Conservation (phyloP, 2,113 vertebrate species). For the Sterrhoptilus dennistouni region DNA sequence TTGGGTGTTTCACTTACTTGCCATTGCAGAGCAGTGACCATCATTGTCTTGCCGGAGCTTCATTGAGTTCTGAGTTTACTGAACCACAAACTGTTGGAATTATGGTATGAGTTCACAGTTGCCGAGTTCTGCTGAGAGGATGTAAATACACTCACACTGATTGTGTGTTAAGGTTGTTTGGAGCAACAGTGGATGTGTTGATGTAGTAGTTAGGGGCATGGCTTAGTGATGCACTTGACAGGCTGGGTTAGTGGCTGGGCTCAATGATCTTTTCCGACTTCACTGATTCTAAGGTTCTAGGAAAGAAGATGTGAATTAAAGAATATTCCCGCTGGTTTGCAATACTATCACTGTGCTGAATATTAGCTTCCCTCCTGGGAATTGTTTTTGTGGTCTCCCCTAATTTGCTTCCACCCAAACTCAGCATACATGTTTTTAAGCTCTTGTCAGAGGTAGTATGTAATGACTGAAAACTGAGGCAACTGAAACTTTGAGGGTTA, state of each 20-base stretch:
- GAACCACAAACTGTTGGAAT: background rate
- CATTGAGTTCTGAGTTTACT: background rate
- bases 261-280: background rate
- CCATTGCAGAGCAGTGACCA: background rate
- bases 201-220: background rate
- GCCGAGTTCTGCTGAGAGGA: background rate
- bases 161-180: background rate
- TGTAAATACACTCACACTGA: fast-evolving
- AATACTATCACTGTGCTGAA: background rate
- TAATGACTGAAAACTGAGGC: background rate
- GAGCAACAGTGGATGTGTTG: background rate
- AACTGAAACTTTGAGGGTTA: background rate
- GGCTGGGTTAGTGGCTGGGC: background rate
- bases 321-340: background rate
- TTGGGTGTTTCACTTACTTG: background rate
- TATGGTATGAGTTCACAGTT: background rate
- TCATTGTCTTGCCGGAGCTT: background rate
- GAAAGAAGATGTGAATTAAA: background rate
- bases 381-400: background rate
- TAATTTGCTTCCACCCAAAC: background rate
- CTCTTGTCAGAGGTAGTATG: background rate
- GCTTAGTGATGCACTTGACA: background rate
- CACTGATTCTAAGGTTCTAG: background rate
- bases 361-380: background rate
- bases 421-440: background rate